These are phyloP conservation scores for Gymnogyps californianus DNA, from an alignment of 2,113 vertebrate genomes.

Conservation along the genomic window DNA sequence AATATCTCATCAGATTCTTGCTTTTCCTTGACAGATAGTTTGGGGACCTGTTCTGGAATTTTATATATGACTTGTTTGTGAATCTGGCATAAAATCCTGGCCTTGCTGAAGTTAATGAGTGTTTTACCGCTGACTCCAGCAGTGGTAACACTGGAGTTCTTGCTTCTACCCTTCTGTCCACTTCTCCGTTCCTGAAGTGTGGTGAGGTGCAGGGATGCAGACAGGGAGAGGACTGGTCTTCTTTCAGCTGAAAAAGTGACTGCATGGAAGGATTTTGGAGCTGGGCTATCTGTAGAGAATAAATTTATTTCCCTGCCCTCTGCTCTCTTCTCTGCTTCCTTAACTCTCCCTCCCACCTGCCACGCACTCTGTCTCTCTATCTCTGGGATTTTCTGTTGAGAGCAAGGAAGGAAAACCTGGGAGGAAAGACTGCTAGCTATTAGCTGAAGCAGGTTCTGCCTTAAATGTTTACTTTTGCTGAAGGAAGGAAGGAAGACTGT, in stretches of 20 bases:
- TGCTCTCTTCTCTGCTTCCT: neutral
- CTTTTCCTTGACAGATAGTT: slow-evolving; percentile 34
- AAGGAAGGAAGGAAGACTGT: slow-evolving; percentile 48
- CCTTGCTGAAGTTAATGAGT: neutral
- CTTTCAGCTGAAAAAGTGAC: neutral
- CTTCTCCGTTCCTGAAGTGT: neutral
- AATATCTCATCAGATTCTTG: neutral
- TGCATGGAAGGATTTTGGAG: neutral
- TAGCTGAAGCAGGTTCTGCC: neutral
- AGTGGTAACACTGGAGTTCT: neutral
- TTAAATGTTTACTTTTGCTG: slow-evolving; percentile 41
- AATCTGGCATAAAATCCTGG: slow-evolving; percentile 1
- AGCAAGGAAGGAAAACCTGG: neutral
- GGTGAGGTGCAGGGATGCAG: neutral
- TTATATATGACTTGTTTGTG: slow-evolving; percentile 6
- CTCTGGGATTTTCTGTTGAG: neutral
- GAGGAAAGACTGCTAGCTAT: neutral
- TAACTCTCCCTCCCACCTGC: neutral
- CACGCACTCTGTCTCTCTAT: neutral
- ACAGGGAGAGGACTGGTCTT: neutral
- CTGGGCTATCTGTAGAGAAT: neutral
- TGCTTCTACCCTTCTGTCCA: neutral
- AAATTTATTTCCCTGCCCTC: neutral
- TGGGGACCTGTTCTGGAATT: slow-evolving; percentile 22
- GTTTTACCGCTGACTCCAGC: neutral